These are phyloP conservation scores for Synchiropus splendidus DNA, from an alignment of 2,113 vertebrate genomes.

Conservation along the genomic window DNA sequence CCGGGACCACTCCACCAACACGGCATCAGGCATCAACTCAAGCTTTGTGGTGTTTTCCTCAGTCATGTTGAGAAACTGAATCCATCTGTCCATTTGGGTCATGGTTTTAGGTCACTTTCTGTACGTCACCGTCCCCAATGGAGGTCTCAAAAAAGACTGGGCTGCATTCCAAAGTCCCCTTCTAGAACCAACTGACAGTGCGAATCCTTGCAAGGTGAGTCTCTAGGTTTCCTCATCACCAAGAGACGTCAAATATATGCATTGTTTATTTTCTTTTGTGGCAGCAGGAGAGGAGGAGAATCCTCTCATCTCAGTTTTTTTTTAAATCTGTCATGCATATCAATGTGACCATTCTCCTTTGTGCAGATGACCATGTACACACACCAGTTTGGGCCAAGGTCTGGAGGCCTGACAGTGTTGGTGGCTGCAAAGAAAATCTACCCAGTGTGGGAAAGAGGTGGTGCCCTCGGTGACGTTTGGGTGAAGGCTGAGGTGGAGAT, in stretches of 20 bases:
- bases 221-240: not conserved
- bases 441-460: conserved; percentile 57
- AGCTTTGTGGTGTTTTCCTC: too few species aligned
- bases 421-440: conserved; percentile 11
- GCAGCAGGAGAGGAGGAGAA: too few species aligned
- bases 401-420: conserved; percentile 65
- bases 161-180: conserved; percentile 59
- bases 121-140: conserved; percentile 61
- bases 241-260: not conserved
- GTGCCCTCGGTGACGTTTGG: conserved; percentile 77
- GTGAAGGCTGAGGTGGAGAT: conserved; percentile 79
- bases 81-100: not conserved
- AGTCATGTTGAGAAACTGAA: too few species aligned
- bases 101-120: conserved; percentile 60
- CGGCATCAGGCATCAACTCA: conserved; percentile 59
- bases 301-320: not conserved
- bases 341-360: not conserved
- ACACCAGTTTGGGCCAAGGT: conserved; percentile 73
- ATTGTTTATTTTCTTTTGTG: not conserved
- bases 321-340: too few species aligned
- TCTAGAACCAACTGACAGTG: conserved; percentile 53
- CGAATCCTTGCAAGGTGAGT: conserved; percentile 62
- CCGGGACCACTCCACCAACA: conserved; percentile 80
- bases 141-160: conserved; percentile 47
- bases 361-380: conserved; percentile 79